Base-by-base conservation (phyloP, 2,888 invertebrate species). In the Acleris laterana region DNA sequence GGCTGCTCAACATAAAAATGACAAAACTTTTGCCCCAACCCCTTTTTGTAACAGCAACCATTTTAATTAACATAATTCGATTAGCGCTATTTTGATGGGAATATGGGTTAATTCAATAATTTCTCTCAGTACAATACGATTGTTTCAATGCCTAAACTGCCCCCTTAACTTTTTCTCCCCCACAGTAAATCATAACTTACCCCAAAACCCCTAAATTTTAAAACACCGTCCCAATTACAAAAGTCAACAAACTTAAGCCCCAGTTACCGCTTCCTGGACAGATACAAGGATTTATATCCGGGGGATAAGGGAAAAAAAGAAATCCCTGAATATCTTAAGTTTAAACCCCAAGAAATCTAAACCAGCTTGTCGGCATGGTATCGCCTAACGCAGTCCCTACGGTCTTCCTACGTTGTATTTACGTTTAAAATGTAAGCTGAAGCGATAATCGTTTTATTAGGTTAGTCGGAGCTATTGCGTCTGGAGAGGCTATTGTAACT, bases 321-420 rank as follows among this genome's bases (percentile, higher is more conserved):
- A 64, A 62, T 61, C 59, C 50, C 52, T 50, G 68, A 66, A 71
- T 72, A 70, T 71, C 72, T 71, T 71, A 70, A 72, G 72, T 69
- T 72, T 63, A 67, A 72, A 72, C 73, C 71, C 72, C 57, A 63
- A 76, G 79, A 77, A 81, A 82, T 82, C 80, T 78, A 76, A 79
- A 73, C 77, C 69, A 69, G 72, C 72, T 72, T 72, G 74, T 68
- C 74, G 77, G 77, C 76, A 75, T 81, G 80, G 76, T 82, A 82
- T 82, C 81, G 72, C 64, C 74, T 78, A 78, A 78, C 80, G 72
- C 70, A 77, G 77, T 81, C 82, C 79, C 80, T 70, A 69, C 77
- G 78, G 78, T 74, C 74, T 71, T 68, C 59, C 58, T 66, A 66
- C 69, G 72, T 71, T 72, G 71, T 67, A 63, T n/a, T 17, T 46